Evolutionary conservation across 2,797 vertebrate species (phyloP).

Genomic region (Ceyx erithaca): DNA sequence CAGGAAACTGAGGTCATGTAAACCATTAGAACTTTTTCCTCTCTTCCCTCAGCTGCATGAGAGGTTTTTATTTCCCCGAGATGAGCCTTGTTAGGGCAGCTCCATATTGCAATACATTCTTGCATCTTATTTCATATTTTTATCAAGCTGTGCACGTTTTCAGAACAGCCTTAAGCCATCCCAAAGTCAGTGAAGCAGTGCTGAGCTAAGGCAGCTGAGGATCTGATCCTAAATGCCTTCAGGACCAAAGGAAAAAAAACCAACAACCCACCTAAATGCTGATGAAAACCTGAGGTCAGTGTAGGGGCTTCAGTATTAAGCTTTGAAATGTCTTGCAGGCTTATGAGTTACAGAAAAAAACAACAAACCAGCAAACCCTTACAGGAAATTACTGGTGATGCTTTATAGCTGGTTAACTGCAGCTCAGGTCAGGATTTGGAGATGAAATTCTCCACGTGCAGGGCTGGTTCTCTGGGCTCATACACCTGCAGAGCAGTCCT

Average conservation of each 20-base stretch:
- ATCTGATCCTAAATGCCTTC: neutral
- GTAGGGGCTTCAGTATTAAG: neutral
- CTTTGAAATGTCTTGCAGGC: neutral
- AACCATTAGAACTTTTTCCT: neutral
- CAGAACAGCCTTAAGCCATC: neutral
- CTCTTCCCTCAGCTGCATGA: conserved; percentile 4
- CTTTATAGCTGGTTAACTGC: neutral
- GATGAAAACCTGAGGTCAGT: neutral
- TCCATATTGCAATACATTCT: neutral
- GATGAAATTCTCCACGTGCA: neutral
- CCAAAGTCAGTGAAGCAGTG: neutral
- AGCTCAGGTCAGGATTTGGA: neutral
- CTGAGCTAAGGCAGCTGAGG: conserved; percentile 15
- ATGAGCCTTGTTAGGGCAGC: conserved; percentile 6
- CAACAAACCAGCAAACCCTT: neutral
- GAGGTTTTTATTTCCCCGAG: conserved; percentile 1
- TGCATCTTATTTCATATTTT: neutral
- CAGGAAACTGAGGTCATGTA: conserved; percentile 63
- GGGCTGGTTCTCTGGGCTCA: neutral
- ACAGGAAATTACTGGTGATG: conserved; percentile 7
- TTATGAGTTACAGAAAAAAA: neutral
- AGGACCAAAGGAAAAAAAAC: neutral
- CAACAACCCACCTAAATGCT: neutral
- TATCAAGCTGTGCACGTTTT: neutral
- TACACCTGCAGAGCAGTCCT: neutral